Base-by-base conservation (phyloP, 1,140 invertebrate genomes). In the Penaeus vannamei region DNA sequence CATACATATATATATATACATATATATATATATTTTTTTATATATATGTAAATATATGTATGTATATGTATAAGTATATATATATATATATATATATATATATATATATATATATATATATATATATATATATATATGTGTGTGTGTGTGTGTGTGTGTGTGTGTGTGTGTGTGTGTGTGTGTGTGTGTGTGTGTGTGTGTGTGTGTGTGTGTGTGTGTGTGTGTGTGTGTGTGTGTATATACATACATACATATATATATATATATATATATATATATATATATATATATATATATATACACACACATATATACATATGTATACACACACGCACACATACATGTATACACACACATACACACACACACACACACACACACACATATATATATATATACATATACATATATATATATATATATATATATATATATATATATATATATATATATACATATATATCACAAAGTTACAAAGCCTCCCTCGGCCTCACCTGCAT, bases 91-190 rank as follows among this genome's bases (percentile, higher is more conserved):
- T 66, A 8, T 26, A 66, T 4, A 64, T n/a, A 64, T 64, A 64
- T 64, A 64, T 64, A 64, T 64, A 64, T 64, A 64, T 64, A 64
- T 64, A n/a, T 64, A n/a, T 64, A 64, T 64, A 64, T 64, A 64
- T 64, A 64, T 64, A 64, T 64, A 64, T 64, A 64, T 64, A 64
- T 64, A 64, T 64, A 64, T 64, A 64, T 64, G n/a, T 64, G n/a
- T 64, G n/a, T 64, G n/a, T 64, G n/a, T 64, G n/a, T 64, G 62
- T 64, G n/a, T 64, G n/a, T 64, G n/a, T 64, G n/a, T 64, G n/a
- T 64, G n/a, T 64, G n/a, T 64, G n/a, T 64, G n/a, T 64, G 62
- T 64, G 62, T 64, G 62, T 64, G 62, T 64, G 62, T 64, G 62
- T 64, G 62, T 64, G 62, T 64, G 62, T 64, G 62, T 64, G 62